Percentiles rank a stretch among this genome's conserved stretches.
Conservation (phyloP, 1,140 invertebrate species). For the Tribolium castaneum region DNA sequence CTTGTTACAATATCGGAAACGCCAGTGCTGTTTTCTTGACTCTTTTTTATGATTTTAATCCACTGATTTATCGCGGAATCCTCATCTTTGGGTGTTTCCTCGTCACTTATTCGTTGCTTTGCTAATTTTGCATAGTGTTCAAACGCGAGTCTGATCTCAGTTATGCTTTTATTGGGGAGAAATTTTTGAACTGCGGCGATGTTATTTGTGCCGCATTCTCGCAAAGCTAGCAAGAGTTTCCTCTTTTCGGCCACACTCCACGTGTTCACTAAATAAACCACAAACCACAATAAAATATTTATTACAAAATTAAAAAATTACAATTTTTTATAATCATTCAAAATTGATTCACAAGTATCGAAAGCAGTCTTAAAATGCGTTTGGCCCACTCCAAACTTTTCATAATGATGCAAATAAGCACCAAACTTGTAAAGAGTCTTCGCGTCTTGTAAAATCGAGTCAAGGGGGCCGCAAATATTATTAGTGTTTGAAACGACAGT, state of each 20-base stretch:
- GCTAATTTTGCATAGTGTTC: slow-evolving; percentile 47
- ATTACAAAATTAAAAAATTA: slow-evolving; percentile 33
- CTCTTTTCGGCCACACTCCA: slow-evolving; percentile 51
- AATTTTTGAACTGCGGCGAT: slow-evolving; percentile 39
- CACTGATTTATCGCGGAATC: slow-evolving; percentile 47
- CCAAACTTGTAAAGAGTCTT: slow-evolving; percentile 66
- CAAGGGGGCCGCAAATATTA: slow-evolving; percentile 60
- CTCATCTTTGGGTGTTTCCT: background rate
- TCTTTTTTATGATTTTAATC: slow-evolving; percentile 49
- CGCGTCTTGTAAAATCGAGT: slow-evolving; percentile 64
- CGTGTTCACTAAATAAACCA: slow-evolving; percentile 26
- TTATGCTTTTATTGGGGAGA: slow-evolving; percentile 49
- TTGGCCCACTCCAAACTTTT: slow-evolving; percentile 65
- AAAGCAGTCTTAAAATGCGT: slow-evolving; percentile 67
- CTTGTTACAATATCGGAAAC: slow-evolving; percentile 47
- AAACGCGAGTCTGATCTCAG: slow-evolving; percentile 50
- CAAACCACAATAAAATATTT: background rate
- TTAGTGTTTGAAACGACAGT: slow-evolving; percentile 66
- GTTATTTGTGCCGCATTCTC: slow-evolving; percentile 47
- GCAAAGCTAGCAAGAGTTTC: slow-evolving; percentile 46
- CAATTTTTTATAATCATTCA: slow-evolving; percentile 65
- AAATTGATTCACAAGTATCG: slow-evolving; percentile 65
- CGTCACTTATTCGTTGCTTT: background rate
- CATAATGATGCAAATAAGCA: slow-evolving; percentile 69
- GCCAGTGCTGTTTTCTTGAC: background rate